Percentiles rank a stretch among this genome's conserved stretches.
Conservation (phyloP, 2,888 invertebrate genomes). For the Chymomyza procnemis region DNA sequence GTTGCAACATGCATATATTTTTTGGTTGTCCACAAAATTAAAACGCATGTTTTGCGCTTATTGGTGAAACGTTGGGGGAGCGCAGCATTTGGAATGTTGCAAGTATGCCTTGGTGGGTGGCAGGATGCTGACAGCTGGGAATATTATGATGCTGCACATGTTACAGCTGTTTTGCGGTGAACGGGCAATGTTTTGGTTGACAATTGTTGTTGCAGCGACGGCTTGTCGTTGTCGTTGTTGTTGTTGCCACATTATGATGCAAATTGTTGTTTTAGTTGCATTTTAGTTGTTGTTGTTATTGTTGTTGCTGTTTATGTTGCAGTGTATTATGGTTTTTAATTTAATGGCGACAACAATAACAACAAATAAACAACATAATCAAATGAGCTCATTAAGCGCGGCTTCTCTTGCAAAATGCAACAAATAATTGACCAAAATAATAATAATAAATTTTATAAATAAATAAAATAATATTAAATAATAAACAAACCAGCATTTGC, state of each 20-base stretch:
- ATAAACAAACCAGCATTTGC: not conserved
- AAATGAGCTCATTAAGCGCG: conserved; percentile 53
- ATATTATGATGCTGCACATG: conserved; percentile 36
- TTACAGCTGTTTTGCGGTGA: conserved; percentile 67
- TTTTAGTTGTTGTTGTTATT: not conserved
- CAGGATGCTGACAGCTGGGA: not conserved
- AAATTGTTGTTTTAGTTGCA: conserved; percentile 3
- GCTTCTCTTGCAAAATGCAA: not conserved
- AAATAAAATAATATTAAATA: conserved; percentile 2
- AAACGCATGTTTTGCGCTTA: conserved; percentile 55
- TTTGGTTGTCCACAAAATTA: conserved; percentile 55
- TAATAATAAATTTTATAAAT: not conserved
- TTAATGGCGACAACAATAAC: conserved; percentile 13
- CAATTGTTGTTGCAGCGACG: conserved; percentile 54
- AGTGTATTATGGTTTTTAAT: conserved; percentile 40
- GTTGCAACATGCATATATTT: not conserved
- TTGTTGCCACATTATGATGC: not conserved
- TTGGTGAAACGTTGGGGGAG: conserved; percentile 7
- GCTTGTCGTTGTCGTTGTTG: conserved; percentile 25
- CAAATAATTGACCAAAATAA: not conserved
- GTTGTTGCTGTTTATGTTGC: conserved; percentile 60
- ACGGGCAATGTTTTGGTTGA: conserved; percentile 66
- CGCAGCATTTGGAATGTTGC: not conserved
- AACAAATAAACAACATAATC: conserved; percentile 53
- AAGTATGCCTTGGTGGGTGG: not conserved